phyloP scores from a whole-genome alignment of 2,888 invertebrate species.

The Rhagonycha lutea region DNA sequence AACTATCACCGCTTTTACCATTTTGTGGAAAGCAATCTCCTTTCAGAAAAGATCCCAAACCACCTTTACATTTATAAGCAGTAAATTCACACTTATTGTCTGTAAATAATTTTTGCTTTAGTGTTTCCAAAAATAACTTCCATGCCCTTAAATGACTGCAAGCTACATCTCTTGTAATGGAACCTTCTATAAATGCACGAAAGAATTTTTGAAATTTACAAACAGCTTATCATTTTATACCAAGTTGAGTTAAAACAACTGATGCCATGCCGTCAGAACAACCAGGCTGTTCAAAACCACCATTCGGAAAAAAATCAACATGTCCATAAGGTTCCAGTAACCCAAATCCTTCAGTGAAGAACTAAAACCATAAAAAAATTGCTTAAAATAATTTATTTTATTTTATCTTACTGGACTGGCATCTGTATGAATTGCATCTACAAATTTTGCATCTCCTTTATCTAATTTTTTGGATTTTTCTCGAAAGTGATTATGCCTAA shows the following conservation, averaged over 20 bases:
- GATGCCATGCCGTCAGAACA: conserved; percentile 61
- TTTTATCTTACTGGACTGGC: conserved; percentile 59
- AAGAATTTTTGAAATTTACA: not conserved
- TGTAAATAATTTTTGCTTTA: conserved; percentile 48
- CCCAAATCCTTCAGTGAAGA: conserved; percentile 65
- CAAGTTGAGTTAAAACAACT: conserved; percentile 61
- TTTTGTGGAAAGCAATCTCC: conserved; percentile 60
- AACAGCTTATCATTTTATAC: conserved; percentile 43
- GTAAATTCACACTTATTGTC: conserved; percentile 55
- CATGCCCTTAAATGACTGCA: conserved; percentile 65
- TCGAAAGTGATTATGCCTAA: conserved; percentile 60
- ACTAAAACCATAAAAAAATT: conserved; percentile 52
- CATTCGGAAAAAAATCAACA: conserved; percentile 65
- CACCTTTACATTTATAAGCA: conserved; percentile 60
- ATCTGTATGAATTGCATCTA: conserved; percentile 73
- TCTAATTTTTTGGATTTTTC: conserved; percentile 63
- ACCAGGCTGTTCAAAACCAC: conserved; percentile 64
- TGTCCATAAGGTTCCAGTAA: conserved; percentile 63
- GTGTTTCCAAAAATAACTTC: conserved; percentile 59
- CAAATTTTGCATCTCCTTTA: conserved; percentile 64
- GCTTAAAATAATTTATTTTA: too few relatives aligned
- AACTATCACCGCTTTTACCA: conserved; percentile 44
- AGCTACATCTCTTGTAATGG: conserved; percentile 57
- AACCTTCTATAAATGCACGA: conserved; percentile 49
- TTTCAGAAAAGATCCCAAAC: conserved; percentile 55